Evolutionary conservation across 2,888 invertebrate species (phyloP).

Genomic region (Caradrina kadenii): DNA sequence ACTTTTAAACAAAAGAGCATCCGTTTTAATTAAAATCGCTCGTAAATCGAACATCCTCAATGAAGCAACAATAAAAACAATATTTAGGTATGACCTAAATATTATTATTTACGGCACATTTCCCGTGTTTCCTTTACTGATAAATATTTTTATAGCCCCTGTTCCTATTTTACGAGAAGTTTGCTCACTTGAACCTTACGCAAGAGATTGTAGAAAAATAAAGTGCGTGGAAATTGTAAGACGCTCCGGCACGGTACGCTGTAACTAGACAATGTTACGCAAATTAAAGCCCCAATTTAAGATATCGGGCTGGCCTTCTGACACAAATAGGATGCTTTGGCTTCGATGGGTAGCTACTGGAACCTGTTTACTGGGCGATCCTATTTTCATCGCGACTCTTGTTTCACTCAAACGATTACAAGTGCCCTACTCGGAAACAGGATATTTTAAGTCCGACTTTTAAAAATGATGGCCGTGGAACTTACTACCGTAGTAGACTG

Average conservation of each 20-base stretch:
- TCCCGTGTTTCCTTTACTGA: constrained; percentile 67
- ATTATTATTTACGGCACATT: constrained; percentile 29
- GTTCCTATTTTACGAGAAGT: constrained; percentile 65
- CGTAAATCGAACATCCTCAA: constrained; percentile 9
- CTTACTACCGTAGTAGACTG: not conserved
- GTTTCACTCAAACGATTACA: constrained; percentile 36
- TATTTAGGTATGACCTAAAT: constrained; percentile 29
- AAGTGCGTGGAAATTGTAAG: constrained; percentile 77
- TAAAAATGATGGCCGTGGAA: not conserved
- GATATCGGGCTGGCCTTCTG: constrained; percentile 71
- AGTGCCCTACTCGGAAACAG: constrained; percentile 22
- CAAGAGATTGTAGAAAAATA: constrained; percentile 81
- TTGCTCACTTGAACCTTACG: constrained; percentile 74
- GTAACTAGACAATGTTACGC: constrained; percentile 75
- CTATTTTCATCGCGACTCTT: constrained; percentile 59
- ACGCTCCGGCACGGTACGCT: constrained; percentile 72
- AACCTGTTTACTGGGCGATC: constrained; percentile 52
- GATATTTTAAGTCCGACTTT: constrained; percentile 5
- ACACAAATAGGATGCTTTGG: constrained; percentile 61
- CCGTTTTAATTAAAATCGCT: constrained; percentile 4
- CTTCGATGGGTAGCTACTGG: constrained; percentile 39
- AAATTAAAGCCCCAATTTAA: constrained; percentile 75
- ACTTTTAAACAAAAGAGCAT: constrained; percentile 16
- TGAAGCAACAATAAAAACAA: constrained; percentile 24
- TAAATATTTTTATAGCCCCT: constrained; percentile 67